phyloP scores from a whole-genome alignment of 2,888 invertebrate species.

The Lymantria dispar region DNA sequence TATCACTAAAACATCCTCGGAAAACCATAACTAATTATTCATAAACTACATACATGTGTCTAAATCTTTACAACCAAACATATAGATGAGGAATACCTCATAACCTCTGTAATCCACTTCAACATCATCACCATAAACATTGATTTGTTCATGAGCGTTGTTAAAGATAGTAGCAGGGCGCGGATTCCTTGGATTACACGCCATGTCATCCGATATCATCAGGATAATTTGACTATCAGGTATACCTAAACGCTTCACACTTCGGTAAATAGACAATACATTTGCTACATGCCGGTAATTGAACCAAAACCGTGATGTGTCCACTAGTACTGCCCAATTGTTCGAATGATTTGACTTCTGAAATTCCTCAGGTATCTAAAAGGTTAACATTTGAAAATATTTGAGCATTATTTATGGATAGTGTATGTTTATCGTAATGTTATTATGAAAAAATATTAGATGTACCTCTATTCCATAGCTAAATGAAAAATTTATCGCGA shows the following conservation, averaged over 20 bases:
- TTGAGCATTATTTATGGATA: background rate
- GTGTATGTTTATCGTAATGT: too few species aligned
- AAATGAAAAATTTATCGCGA: conserved; percentile 10
- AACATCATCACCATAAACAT: conserved; percentile 99
- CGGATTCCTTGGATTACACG: conserved; percentile 98
- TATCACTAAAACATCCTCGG: too few species aligned
- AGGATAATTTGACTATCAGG: conserved; percentile 99
- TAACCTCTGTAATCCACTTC: conserved; percentile 99
- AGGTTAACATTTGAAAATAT: conserved; percentile 11
- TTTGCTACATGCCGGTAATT: conserved; percentile 99
- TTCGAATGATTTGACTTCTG: conserved; percentile 93
- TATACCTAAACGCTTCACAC: conserved; percentile 98
- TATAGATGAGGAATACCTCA: conserved; percentile 79
- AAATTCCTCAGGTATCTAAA: conserved; percentile 78
- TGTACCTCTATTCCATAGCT: conserved; percentile 22
- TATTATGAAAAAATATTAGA: background rate
- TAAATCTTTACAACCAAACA: too few species aligned
- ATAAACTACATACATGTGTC: too few species aligned
- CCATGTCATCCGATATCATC: conserved; percentile 99
- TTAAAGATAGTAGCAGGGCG: conserved; percentile 98
- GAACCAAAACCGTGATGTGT: conserved; percentile 99
- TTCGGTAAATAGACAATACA: conserved; percentile 98
- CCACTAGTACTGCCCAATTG: conserved; percentile 99
- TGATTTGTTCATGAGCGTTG: conserved; percentile 98
- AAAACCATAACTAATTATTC: too few species aligned